Evolutionary conservation across 2,888 invertebrate species (phyloP).

Genomic region (Stenichneumon culpator): DNA sequence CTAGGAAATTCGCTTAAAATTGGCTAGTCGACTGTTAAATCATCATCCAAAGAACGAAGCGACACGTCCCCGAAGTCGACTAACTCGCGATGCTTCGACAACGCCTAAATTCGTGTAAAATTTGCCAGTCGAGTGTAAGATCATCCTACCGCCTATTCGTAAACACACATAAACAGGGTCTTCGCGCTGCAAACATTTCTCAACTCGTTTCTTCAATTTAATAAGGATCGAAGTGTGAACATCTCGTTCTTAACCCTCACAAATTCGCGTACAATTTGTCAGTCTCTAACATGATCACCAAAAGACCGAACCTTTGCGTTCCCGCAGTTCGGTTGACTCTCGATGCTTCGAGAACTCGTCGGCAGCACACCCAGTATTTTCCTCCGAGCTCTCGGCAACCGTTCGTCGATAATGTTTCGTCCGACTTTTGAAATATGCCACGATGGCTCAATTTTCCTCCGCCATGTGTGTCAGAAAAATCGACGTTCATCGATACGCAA

Average conservation of each 20-base stretch:
- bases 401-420: background rate
- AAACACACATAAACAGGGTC: background rate
- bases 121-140: no score
- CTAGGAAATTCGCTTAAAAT: background rate
- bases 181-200: constrained; percentile 13
- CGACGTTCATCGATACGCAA: background rate
- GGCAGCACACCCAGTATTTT: background rate
- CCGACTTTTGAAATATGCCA: background rate
- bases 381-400: background rate
- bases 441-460: background rate
- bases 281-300: no score
- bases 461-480: constrained; percentile 6
- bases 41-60: no score
- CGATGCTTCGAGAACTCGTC: background rate
- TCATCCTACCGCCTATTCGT: no score
- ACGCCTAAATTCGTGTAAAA: no score
- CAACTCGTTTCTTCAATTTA: constrained; percentile 21
- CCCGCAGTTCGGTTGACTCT: no score
- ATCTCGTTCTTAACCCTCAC: background rate
- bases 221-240: constrained; percentile 14
- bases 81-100: no score
- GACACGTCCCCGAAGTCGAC: no score
- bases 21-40: no score
- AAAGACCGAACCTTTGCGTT: no score
- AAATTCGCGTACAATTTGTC: background rate